A percentile compares a stretch with the other conserved stretches of the same genome.
Evolutionary conservation across 2,797 vertebrate genomes (phyloP).

Genomic region (Telmatherina bonti): DNA sequence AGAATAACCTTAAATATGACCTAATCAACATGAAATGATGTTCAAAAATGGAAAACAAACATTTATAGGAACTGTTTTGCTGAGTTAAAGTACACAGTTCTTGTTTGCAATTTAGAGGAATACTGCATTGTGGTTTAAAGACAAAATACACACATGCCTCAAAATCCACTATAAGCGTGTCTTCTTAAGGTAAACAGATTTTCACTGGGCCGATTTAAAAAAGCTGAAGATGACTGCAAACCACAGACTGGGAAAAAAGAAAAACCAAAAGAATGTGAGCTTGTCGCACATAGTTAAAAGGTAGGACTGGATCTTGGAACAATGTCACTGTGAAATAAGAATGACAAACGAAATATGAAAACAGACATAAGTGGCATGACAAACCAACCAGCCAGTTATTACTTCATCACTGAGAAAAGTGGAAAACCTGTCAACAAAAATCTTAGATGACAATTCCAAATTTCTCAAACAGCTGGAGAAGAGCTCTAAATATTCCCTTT

Average conservation of each 20-base stretch:
- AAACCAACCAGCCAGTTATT: slow-evolving; percentile 7
- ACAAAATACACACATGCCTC: background rate
- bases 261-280: slow-evolving; percentile 30
- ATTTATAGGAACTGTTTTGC: background rate
- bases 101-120: slow-evolving; percentile 4
- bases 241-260: slow-evolving; percentile 38
- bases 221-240: slow-evolving; percentile 39
- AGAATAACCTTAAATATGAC: background rate
- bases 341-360: background rate
- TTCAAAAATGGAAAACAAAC: slow-evolving; percentile 8
- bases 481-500: slow-evolving; percentile 15
- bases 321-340: background rate
- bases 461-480: slow-evolving; percentile 11
- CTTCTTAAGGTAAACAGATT: slow-evolving; percentile 6
- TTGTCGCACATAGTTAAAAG: slow-evolving; percentile 27
- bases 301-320: slow-evolving; percentile 24
- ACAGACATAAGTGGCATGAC: background rate
- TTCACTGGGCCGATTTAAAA: slow-evolving; percentile 26
- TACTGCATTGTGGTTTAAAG: slow-evolving; percentile 3
- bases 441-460: slow-evolving; percentile 21
- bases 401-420: background rate
- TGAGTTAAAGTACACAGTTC: background rate
- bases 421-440: slow-evolving; percentile 18
- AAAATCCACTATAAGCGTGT: slow-evolving; percentile 18
- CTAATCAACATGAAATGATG: background rate